Conservation (phyloP, 2,113 vertebrate species). For the Phylloscopus trochilus region DNA sequence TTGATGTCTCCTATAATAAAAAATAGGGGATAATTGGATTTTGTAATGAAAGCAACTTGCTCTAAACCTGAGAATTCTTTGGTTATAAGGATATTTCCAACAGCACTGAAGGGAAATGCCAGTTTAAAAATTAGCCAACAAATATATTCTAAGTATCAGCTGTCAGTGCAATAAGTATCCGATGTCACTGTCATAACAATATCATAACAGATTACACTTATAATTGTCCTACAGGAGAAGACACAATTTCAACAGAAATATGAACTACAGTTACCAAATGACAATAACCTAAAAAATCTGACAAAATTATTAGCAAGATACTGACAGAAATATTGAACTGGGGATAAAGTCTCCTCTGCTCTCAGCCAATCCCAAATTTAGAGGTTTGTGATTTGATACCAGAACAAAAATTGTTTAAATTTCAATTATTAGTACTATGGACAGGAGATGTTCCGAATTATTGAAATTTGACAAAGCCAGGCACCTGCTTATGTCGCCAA, state of each 20-base stretch:
- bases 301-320: not conserved
- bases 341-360: not conserved
- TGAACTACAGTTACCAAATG: not conserved
- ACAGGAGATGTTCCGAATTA: not conserved
- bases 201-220: not conserved
- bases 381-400: not conserved
- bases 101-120: too few relatives aligned
- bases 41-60: too few relatives aligned
- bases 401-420: not conserved
- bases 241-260: not conserved
- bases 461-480: conserved; percentile 1
- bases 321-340: not conserved
- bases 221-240: not conserved
- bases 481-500: conserved; percentile 32
- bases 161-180: not conserved
- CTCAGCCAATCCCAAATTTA: not conserved
- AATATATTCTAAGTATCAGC: too few relatives aligned
- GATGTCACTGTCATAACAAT: not conserved
- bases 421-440: not conserved
- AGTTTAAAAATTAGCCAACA: too few relatives aligned
- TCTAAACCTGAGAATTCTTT: too few relatives aligned
- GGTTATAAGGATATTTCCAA: too few relatives aligned
- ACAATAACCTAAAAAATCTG: not conserved
- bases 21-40: too few relatives aligned
- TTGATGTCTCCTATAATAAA: too few relatives aligned